Base-by-base conservation (phyloP, 2,888 invertebrate species). In the Eustalomyia histrio region DNA sequence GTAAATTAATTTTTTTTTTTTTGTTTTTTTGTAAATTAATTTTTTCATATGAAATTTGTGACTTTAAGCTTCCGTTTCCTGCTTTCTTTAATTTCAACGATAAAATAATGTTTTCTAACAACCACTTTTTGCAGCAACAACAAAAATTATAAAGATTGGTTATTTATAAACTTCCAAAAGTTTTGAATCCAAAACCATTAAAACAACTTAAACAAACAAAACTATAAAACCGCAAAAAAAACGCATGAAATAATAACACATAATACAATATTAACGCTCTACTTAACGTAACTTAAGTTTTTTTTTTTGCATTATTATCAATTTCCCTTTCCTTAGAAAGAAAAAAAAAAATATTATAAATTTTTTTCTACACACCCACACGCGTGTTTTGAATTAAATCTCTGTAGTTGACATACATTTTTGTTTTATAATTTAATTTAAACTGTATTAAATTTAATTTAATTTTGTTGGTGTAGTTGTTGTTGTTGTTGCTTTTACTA, bases 261-360 rank as follows among this genome's bases (percentile, higher is more conserved):
- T n/a, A n/a, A 39, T 12, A 39, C 10, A 76, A 68, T 63, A 69
- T 33, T 55, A 60, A 74, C 60, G 81, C 81, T 81, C 81, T 74
- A 81, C 43, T 81, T 74, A 65, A 78, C 69, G 58, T 67, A 65
- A 73, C 17, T 58, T 50, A 14, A 24, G 14, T 33, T 50, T 58
- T 60, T 60, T n/a, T 29, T 29, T 29, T 6, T 6, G 3, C 7
- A 29, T 61, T 60, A 55, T 81, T 81, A 78, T 74, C 81, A 78
- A 69, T 81, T 81, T 81, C 81, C 81, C 81, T 81, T 81, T 74
- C 78, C 81, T 74, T 61, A 58, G 68, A 69, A 39, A 72, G 67
- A 16, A 39, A 12, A 39, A 39, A 1, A 39, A 39, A 39, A n/a
- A n/a, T n/a, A 12, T 39, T 39, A 4, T 12, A 24, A 24, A 24